Conservation (phyloP, 2,797 vertebrate species). For the Alfaro cultratus region DNA sequence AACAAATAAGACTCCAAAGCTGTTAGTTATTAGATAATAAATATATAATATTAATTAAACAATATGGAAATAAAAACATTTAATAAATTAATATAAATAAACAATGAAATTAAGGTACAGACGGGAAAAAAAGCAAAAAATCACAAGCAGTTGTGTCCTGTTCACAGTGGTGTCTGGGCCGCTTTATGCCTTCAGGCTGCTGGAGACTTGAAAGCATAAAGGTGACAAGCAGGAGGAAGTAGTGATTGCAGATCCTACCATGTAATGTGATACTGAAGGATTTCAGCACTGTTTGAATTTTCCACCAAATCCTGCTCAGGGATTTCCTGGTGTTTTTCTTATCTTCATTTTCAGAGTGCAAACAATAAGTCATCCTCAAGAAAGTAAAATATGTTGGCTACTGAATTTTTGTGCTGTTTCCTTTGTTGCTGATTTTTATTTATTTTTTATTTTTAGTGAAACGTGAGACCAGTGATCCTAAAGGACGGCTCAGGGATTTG, state of each 20-base stretch:
- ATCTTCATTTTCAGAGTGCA: not conserved
- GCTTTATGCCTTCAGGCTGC: conserved; percentile 34
- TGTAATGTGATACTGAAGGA: conserved; percentile 17
- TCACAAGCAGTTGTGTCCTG: not conserved
- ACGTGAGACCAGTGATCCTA: conserved; percentile 79
- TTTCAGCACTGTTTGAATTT: conserved; percentile 16
- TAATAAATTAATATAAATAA: not conserved
- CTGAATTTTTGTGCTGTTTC: conserved; percentile 12
- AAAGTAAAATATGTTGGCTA: not conserved
- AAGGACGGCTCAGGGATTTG: conserved; percentile 85
- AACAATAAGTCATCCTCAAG: not conserved
- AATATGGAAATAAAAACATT: not conserved
- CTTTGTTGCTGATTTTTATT: conserved; percentile 1
- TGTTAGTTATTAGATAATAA: not conserved
- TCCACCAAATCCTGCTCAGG: conserved; percentile 22
- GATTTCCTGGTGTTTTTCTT: not conserved
- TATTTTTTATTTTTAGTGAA: conserved; percentile 77
- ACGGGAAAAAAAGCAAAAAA: not conserved
- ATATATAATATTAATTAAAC: not conserved
- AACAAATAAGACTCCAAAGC: not conserved
- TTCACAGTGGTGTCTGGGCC: conserved; percentile 1
- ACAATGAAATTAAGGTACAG: not conserved
- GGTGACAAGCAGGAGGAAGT: conserved; percentile 14
- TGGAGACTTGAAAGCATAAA: conserved; percentile 19
- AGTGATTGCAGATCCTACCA: conserved; percentile 19